Evolutionary conservation across 2,113 vertebrate genomes (phyloP), one percentile per base, ranked within the genome.

Genomic region (Coregonus clupeaformis): DNA sequence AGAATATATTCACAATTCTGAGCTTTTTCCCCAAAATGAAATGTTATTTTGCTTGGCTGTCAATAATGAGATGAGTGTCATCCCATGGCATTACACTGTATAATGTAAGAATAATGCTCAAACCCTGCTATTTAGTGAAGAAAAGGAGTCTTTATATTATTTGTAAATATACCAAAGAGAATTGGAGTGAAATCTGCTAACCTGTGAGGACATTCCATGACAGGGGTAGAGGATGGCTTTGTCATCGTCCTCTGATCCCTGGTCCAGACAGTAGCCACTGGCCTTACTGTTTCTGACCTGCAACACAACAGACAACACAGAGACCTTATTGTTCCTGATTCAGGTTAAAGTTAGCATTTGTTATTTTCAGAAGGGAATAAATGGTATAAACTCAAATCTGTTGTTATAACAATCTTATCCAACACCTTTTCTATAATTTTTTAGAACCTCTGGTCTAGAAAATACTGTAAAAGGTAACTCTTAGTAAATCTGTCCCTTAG

Each of bases 281-380:
- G 97, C 98, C 85, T 98, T 99, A 90, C 96, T 98, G 92, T 98
- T 99, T 36, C 98, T 92, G 62, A 99, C 97, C 98, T 99, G n/a
- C 3, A 77, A 84, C 25, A 82, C 32, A 82, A 42, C 49, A 78
- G 13, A 9, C 14, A 45, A 45, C 42, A 11, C 42, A 52, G 9
- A 42, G 36, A 42, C 36, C 36, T 42, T 42, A 42, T 11, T 42
- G 36, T 42, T 42, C 36, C 36, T 11, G 36, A 42, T 42, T 42
- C 36, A 42, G 36, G 11, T 42, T 42, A 12, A 42, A 42, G 36
- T 42, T 42, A 11, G 9, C 36, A 42, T 42, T 42, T 42, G 36
- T 42, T 42, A 42, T 42, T 42, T 42, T 0, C 9, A 11, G 36
- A 42, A 42, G 9, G 36, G 11, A 42, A 42, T 11, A 42, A 42